These are phyloP conservation scores for Cheilosia variabilis DNA, from an alignment of 2,888 invertebrate species.

Conservation along the genomic window DNA sequence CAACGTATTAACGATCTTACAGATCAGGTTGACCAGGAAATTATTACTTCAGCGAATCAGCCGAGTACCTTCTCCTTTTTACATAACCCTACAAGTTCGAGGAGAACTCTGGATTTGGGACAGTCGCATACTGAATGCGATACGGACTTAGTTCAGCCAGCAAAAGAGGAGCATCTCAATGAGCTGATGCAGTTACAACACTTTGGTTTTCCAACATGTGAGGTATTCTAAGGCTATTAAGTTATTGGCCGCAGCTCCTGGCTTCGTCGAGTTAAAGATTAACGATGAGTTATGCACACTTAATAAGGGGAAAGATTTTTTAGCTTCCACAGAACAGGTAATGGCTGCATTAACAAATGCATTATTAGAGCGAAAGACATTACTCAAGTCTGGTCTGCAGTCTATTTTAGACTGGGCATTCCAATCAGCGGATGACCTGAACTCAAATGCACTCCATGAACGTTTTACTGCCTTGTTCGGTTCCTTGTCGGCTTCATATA, in stretches of 20 bases:
- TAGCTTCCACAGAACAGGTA: slow-evolving; percentile 6
- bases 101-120: too few species aligned
- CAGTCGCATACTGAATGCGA: neutral
- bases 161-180: neutral
- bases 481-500: slow-evolving; percentile 13
- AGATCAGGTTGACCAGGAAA: neutral
- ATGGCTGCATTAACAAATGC: slow-evolving; percentile 17
- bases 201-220: slow-evolving; percentile 9
- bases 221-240: slow-evolving; percentile 26
- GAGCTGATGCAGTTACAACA: neutral
- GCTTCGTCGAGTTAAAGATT: slow-evolving; percentile 14
- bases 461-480: slow-evolving; percentile 4
- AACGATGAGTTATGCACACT: slow-evolving; percentile 24
- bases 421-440: slow-evolving; percentile 18
- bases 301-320: slow-evolving; percentile 13
- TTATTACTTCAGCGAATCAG: neutral
- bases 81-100: too few species aligned
- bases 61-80: slow-evolving; percentile 21
- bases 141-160: neutral
- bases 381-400: slow-evolving; percentile 11
- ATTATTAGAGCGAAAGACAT: slow-evolving; percentile 20
- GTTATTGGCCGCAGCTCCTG: slow-evolving; percentile 12
- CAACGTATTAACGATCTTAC: neutral
- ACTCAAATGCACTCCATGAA: slow-evolving; percentile 19
- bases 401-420: slow-evolving; percentile 25